phyloP scores from a whole-genome alignment of 2,797 vertebrate species.

The Enteromius thamalakanensis region DNA sequence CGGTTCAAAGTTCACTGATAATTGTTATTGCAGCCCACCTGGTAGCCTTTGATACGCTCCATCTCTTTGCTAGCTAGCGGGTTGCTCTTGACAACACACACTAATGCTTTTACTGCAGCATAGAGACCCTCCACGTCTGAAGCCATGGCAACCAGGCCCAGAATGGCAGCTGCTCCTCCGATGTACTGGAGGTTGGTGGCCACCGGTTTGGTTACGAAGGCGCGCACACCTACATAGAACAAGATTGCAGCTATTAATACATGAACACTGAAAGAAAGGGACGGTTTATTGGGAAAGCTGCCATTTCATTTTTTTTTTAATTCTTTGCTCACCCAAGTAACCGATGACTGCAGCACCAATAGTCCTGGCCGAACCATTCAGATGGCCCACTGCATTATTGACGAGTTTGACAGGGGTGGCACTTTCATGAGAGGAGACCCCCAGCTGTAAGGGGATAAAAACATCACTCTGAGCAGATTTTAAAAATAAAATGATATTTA shows the following conservation, averaged over 20 bases:
- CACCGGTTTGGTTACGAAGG: conserved; percentile 93
- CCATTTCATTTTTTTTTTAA: not conserved
- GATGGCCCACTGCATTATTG: conserved; percentile 93
- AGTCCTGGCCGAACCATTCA: conserved; percentile 92
- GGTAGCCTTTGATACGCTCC: conserved; percentile 98
- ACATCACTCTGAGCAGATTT: not conserved
- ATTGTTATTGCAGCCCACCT: conserved; percentile 76
- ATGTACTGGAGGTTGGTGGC: conserved; percentile 96
- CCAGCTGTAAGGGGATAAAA: conserved; percentile 76
- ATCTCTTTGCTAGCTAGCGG: conserved; percentile 98
- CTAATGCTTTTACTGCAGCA: conserved; percentile 96
- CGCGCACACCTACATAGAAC: conserved; percentile 86
- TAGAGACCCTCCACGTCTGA: conserved; percentile 97
- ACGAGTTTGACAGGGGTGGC: conserved; percentile 95
- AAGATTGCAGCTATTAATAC: conserved; percentile 6
- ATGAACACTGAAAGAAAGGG: not conserved
- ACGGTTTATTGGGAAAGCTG: not conserved
- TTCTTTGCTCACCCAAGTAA: conserved; percentile 85
- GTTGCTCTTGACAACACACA: conserved; percentile 98
- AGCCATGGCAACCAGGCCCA: conserved; percentile 98
- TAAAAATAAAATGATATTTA: not conserved
- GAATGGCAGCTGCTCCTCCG: conserved; percentile 94
- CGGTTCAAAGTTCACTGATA: conserved; percentile 14
- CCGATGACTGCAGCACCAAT: conserved; percentile 93
- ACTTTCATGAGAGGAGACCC: conserved; percentile 96